Base-by-base conservation (phyloP, 2,113 vertebrate genomes). In the Zosterops pallidus region DNA sequence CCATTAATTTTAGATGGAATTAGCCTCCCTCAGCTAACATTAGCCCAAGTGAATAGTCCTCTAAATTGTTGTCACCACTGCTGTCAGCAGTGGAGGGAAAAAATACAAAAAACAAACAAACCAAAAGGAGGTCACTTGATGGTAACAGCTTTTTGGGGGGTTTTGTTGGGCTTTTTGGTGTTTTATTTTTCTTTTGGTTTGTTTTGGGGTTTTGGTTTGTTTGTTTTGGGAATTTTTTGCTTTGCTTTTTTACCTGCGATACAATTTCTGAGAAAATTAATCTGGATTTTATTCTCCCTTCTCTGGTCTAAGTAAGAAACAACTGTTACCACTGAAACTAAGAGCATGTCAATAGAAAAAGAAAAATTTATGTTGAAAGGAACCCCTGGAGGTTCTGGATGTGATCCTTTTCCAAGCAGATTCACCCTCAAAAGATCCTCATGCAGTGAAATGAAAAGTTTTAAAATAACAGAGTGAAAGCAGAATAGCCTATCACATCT, bases 1-100 rank as follows among this genome's bases (percentile, higher is more conserved):
- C 92, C 92, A 94, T 95, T 94, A 91, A 94, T 89, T 93, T 96
- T 68, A 90, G 78, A 93, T 76, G 62, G 62, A 57, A 96, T 95
- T 95, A 95, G 69, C 33, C 44, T 87, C 53, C 57, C 44, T 82
- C 74, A 71, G 84, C 33, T 85, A 93, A 78, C 85, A 64, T 78
- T 14, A 86, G 57, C 57, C 65, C 77, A 85, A 75, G 56, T 71
- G 65, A 82, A 92, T 12, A 89, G 69, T 20, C 26, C 56, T 91
- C 57, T 64, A 82, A 81, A 57, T 53, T 78, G 46, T 44, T 68
- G 72, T 53, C 72, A 69, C 22, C 19, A 46, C 63, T 28, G 19
- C 56, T 65, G 47, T 78, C 65, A 94, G 69, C 39, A 60, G 23
- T 49, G 37, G 25, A 18, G 52, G 39, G 3, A 18, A n/a, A 25